Conservation (phyloP, 2,797 vertebrate species). For the Prionace glauca region DNA sequence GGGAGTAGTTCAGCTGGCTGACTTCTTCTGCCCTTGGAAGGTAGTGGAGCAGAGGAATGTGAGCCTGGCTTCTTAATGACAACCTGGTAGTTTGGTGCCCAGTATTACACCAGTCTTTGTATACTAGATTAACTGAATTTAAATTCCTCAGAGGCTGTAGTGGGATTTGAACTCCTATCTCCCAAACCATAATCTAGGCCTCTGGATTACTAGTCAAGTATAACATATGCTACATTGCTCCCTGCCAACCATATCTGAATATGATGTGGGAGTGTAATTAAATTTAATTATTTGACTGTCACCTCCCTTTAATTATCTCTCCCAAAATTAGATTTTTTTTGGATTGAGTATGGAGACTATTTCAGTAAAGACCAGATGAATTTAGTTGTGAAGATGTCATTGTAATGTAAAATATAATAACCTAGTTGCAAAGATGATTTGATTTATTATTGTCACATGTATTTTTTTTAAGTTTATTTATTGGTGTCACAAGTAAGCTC, state of each 20-base stretch:
- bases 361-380: not conserved
- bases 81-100: not conserved
- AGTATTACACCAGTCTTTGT: too few relatives aligned
- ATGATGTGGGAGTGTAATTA: not conserved
- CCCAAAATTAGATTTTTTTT: not conserved
- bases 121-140: not conserved
- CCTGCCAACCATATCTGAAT: not conserved
- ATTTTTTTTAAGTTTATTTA: too few relatives aligned
- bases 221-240: not conserved
- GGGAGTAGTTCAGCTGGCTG: not conserved
- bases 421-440: not conserved
- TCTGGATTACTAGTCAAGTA: not conserved
- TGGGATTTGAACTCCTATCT: not conserved
- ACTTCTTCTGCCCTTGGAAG: not conserved
- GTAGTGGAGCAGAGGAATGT: not conserved
- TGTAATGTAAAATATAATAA: not conserved
- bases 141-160: not conserved
- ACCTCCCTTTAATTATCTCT: not conserved
- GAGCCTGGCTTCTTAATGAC: not conserved
- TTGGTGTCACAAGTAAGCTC: too few relatives aligned
- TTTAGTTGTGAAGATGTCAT: not conserved
- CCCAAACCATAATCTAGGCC: not conserved
- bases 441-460: too few relatives aligned
- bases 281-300: not conserved
- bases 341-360: not conserved